Evolutionary conservation across 1,140 invertebrate genomes (phyloP).

Genomic region (Eurosta solidaginis): DNA sequence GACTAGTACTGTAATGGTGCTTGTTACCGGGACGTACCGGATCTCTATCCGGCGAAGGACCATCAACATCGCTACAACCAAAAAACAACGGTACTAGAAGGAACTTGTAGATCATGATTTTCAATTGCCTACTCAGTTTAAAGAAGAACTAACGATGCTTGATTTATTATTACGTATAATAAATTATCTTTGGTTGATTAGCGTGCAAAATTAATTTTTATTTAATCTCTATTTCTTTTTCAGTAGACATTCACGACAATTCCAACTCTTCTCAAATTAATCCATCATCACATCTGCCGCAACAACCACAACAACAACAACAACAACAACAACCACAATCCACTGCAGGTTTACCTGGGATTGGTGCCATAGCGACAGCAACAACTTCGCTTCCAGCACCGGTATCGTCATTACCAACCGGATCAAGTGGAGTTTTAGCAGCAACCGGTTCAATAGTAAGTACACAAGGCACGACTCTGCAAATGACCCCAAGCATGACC

Average conservation of each 20-base stretch:
- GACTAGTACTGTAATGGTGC: too few species aligned
- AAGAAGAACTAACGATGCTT: too few species aligned
- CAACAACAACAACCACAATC: conserved; percentile 61
- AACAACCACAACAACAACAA: conserved; percentile 61
- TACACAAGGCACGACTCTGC: conserved; percentile 46
- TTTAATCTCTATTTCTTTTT: conserved; percentile 23
- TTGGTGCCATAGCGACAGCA: conserved; percentile 51
- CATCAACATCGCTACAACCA: too few species aligned
- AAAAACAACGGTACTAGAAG: too few species aligned
- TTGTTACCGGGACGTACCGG: too few species aligned
- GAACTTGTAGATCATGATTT: too few species aligned
- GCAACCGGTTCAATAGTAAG: conserved; percentile 37
- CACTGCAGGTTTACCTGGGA: conserved; percentile 40
- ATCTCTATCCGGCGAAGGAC: too few species aligned
- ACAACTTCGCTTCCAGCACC: conserved; percentile 56
- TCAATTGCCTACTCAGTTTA: too few species aligned
- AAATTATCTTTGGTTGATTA: too few species aligned
- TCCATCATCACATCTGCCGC: conserved; percentile 50
- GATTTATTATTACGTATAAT: too few species aligned
- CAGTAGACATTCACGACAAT: conserved; percentile 62
- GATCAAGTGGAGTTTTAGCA: conserved; percentile 31
- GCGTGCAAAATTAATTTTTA: background rate
- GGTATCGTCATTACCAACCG: conserved; percentile 40
- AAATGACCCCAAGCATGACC: conserved; percentile 59
- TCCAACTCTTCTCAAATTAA: conserved; percentile 62